Base-by-base conservation (phyloP, 2,797 vertebrate genomes). In the Gambelia wislizenii region DNA sequence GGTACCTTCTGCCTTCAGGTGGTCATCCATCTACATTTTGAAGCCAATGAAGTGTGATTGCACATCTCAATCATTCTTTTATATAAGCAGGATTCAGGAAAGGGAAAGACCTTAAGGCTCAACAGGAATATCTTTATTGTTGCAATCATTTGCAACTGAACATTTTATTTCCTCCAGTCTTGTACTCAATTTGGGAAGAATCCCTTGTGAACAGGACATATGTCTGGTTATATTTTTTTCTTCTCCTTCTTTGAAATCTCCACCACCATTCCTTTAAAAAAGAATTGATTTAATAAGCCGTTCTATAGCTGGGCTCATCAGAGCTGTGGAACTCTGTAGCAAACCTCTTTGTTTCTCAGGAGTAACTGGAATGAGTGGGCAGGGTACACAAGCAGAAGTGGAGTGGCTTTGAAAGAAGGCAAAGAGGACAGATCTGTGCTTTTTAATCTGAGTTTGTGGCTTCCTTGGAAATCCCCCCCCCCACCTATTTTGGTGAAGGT, bases 21-120 rank as follows among this genome's bases (percentile, higher is more conserved):
- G 52, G 36, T 25, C 78, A 36, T 56, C 47, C 78, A 47, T 82
- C 69, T 82, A n/a, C 20, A 87, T 81, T 54, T 54, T n/a, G 42
- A 81, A 74, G 67, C 69, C 67, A 82, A 20, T 44, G 67, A 74
- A 87, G 27, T 69, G 9, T 87, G 67, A 74, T 59, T 59, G 2
- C 56, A 52, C 86, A 81, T 87, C 64, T 81, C 77, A 44, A 74
- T 87, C 64, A 33, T 47, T 87, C n/a, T 56, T 80, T 87, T 87
- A 87, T 59, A 72, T 72, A 70, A 33, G 30, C 54, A 56, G 49
- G 14, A 80, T 80, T 72, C 52, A 44, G 3, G 2, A 36, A 87
- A 81, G 49, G 27, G 18, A 87, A 81, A 72, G 27, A 36, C 64
- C 64, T 33, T 47, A 81, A 44, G 67, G 36, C 25, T 81, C 47